A percentile compares a stretch with the other conserved stretches of the same genome.
phyloP scores from a whole-genome alignment of 2,888 invertebrate species.

The Hyalella azteca region DNA sequence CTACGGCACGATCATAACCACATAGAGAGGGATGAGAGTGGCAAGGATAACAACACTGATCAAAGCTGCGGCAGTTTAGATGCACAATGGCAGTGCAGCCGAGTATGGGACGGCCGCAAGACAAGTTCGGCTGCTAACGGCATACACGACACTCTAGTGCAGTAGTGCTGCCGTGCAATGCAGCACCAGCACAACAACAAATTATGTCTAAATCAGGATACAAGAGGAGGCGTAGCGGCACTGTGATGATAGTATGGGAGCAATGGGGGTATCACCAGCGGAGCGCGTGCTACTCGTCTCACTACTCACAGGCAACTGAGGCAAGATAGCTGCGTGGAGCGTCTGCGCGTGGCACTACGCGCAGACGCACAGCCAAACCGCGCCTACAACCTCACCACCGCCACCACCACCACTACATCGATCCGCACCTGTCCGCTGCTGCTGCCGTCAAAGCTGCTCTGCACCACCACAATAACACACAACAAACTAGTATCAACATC shows the following conservation, averaged over 20 bases:
- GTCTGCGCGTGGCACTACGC: slow-evolving; percentile 29
- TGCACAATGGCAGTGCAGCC: slow-evolving; percentile 4
- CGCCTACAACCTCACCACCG: slow-evolving; percentile 15
- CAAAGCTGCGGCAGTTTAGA: too few species aligned
- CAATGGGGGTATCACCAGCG: neutral
- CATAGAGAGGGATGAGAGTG: neutral
- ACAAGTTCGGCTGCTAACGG: neutral
- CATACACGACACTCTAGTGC: neutral
- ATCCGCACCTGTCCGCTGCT: neutral
- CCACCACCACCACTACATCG: slow-evolving; percentile 35
- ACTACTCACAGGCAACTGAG: slow-evolving; percentile 33
- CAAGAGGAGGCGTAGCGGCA: neutral
- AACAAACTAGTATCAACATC: neutral
- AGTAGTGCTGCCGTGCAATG: neutral
- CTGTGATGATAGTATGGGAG: neutral
- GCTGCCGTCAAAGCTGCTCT: neutral
- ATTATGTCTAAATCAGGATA: too few species aligned
- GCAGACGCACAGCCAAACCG: slow-evolving; percentile 37
- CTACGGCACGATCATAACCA: neutral
- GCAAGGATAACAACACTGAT: neutral
- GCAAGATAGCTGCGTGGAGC: slow-evolving; percentile 20
- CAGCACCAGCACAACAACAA: neutral
- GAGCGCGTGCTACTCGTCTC: neutral
- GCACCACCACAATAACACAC: slow-evolving; percentile 9
- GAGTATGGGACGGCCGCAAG: neutral